Evolutionary conservation across 2,113 vertebrate genomes (phyloP), one percentile per base, ranked within the genome.

Genomic region (Stegostoma tigrinum): DNA sequence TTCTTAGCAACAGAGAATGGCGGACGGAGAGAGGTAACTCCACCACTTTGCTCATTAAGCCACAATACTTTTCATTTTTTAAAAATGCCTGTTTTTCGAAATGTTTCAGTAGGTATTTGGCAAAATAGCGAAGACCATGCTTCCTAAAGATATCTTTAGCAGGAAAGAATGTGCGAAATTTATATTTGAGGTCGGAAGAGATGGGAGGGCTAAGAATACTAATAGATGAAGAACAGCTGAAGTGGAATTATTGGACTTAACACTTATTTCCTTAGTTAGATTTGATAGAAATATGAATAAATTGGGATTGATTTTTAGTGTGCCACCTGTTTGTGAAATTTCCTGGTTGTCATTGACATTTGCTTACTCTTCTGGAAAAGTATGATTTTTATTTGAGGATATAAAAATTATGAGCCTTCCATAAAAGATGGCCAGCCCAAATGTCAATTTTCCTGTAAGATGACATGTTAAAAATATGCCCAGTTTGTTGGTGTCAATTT

Each of bases 1-100:
- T n/a, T 42, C 89, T 66, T 93, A 93, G 89, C 89, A 42, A 93
- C 89, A 6, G 61, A n/a, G 61, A 93, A 93, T 93, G 89, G 61
- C 89, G 30, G 89, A 66, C 1, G 89, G n/a, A 61, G 61, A 66
- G 17, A 66, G 89, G 89, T 93, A 75, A 93, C 89, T 67, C 5
- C 52, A 17, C 23, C 17, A 34, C 15, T 30, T n/a, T 6, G 4
- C 4, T 15, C 6, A 38, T 34, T 4, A n/a, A 1, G n/a, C 15
- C 52, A 5, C 34, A 91, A 61, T 19, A 2, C 89, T 91, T 83
- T 66, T 91, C 61, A 38, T 15, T 45, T 0, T 83, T 42, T 5
- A 14, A 75, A 0, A 75, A 75, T 75, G 6, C 12, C 8, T 61
- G 2, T 61, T 61, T 61, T 61, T 61, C 55, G 55, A 61, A 70